Evolutionary conservation across 2,113 vertebrate species (phyloP), one percentile per base, ranked within the genome.

Genomic region (Rhizomys pruinosus): DNA sequence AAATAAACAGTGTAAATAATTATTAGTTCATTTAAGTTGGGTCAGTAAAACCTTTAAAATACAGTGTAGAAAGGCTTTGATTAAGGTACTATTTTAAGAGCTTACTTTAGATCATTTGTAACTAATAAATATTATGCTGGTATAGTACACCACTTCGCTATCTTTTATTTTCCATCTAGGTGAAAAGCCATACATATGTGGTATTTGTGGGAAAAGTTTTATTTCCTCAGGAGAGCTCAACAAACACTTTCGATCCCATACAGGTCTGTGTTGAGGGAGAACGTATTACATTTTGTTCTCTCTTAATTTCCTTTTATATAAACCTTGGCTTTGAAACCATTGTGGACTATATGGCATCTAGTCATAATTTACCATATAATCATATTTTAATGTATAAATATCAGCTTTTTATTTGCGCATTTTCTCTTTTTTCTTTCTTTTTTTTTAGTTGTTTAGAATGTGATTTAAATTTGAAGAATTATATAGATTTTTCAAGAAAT

Each of bases 221-320:
- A 98, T 99, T 97, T 99, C 99, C 57, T 99, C 99, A 80, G 99
- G 99, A 84, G 99, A 99, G 92, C 98, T 99, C 98, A 99, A 99
- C 97, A 99, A 99, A 97, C 99, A 99, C 98, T 99, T 99, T 98
- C 98, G 99, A 77, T 98, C 99, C 93, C 99, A 99, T 97, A 99
- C 99, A 94, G 99, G 99, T 99, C 97, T 98, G 98, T 98, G 96
- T 96, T 97, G 95, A 97, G 97, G 89, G 96, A 97, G 93, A 97
- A 96, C 27, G 68, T 85, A 84, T 90, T 93, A 81, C 81, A 93
- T 96, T 95, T 96, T 96, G 93, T 97, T 97, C 95, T 97, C 96
- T 95, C 93, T 97, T 97, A 90, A 96, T 97, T 88, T 93, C 86
- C 94, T 81, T 94, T 81, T 86, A 61, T 95, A 29, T 98, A 97